These are phyloP conservation scores for Noctua fimbriata DNA, from an alignment of 2,888 invertebrate species.

Conservation along the genomic window DNA sequence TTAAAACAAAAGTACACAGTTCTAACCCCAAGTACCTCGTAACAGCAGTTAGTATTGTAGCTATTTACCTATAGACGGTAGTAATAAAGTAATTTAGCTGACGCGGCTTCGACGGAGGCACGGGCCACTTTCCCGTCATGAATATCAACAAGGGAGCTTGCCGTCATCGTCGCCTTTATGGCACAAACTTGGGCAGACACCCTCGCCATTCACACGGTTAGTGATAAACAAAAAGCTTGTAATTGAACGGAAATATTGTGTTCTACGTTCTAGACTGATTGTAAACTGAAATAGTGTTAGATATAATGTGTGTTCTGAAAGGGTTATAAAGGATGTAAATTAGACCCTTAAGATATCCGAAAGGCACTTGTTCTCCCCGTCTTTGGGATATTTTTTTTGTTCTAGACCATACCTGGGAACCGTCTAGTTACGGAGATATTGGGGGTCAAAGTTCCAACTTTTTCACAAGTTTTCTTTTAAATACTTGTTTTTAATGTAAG, in stretches of 20 bases:
- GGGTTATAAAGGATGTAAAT: too few species aligned
- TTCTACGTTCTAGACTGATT: slow-evolving; percentile 19
- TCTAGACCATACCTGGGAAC: too few species aligned
- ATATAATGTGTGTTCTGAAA: background rate
- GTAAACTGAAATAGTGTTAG: background rate
- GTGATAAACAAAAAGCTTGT: slow-evolving; percentile 61
- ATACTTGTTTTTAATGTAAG: too few species aligned
- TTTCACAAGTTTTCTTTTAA: too few species aligned
- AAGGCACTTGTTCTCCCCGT: too few species aligned
- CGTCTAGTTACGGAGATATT: too few species aligned
- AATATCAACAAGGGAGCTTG: slow-evolving; percentile 84
- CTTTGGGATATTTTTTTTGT: too few species aligned
- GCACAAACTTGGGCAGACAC: slow-evolving; percentile 72
- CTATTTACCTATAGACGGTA: slow-evolving; percentile 79
- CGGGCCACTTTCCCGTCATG: slow-evolving; percentile 76
- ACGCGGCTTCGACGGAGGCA: slow-evolving; percentile 76
- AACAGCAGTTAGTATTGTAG: slow-evolving; percentile 67
- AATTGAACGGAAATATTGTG: slow-evolving; percentile 57
- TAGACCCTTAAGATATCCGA: too few species aligned
- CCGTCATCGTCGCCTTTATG: slow-evolving; percentile 71
- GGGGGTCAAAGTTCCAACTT: too few species aligned
- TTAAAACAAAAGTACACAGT: slow-evolving; percentile 21
- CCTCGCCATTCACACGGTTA: slow-evolving; percentile 61
- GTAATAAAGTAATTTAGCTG: slow-evolving; percentile 87
- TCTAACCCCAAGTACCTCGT: slow-evolving; percentile 36